Conservation (phyloP, 2,797 vertebrate species). For the Cyclura pinguis region DNA sequence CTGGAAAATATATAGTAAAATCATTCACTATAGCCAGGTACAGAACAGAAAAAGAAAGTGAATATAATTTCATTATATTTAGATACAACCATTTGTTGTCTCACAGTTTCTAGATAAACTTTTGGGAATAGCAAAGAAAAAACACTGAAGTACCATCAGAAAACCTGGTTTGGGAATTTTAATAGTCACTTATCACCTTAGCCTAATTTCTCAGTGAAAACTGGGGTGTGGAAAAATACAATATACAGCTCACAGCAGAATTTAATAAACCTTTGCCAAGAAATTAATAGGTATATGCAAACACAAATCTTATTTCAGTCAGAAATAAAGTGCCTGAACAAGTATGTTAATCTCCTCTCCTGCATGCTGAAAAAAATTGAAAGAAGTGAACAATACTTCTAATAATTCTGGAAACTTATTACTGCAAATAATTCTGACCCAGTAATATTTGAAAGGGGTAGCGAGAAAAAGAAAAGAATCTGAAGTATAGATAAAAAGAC, state of each 20-base stretch:
- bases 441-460: background rate
- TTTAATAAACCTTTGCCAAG: conserved; percentile 4
- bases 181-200: background rate
- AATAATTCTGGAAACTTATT: background rate
- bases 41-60: background rate
- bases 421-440: background rate
- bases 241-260: background rate
- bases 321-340: background rate
- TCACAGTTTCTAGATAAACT: background rate
- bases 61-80: background rate
- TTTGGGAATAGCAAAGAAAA: background rate
- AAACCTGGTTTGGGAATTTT: conserved; percentile 1
- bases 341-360: background rate
- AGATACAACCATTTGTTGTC: background rate
- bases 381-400: background rate
- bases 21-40: background rate
- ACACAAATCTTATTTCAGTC: background rate
- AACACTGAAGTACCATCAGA: background rate
- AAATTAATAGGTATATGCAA: background rate
- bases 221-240: background rate
- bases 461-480: background rate
- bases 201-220: conserved; percentile 16
- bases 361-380: background rate
- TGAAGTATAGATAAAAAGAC: background rate
- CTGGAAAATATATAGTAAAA: background rate